phyloP scores from a whole-genome alignment of 1,140 invertebrate genomes.

The Cydia amplana region DNA sequence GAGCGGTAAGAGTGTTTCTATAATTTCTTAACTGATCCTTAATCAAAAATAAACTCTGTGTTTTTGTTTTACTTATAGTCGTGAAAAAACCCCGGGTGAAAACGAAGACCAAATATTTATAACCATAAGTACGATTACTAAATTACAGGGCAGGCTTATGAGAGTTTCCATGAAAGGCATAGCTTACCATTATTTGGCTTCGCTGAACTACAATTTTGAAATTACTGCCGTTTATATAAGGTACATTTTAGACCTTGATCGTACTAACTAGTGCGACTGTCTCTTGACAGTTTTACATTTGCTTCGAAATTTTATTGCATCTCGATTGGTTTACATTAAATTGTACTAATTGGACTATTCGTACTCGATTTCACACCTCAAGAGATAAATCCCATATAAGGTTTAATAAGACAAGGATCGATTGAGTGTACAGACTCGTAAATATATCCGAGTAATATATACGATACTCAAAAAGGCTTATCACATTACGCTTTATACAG shows the following conservation, averaged over 20 bases:
- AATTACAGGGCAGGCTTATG: background rate
- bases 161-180: background rate
- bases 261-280: background rate
- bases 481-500: background rate
- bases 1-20: conserved; percentile 85
- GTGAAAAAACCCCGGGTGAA: no score
- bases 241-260: background rate
- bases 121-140: background rate
- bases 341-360: conserved; percentile 14
- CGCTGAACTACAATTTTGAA: background rate
- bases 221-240: background rate
- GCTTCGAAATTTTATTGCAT: conserved; percentile 10
- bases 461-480: background rate
- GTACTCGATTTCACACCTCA: conserved; percentile 21
- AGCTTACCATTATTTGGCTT: no score
- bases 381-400: conserved; percentile 8
- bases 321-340: background rate
- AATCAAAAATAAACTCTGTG: background rate
- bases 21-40: background rate
- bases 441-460: background rate
- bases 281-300: background rate
- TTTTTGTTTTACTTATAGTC: no score
- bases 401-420: conserved; percentile 15
- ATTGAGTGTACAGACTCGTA: conserved; percentile 3
- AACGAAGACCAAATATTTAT: background rate